These are phyloP conservation scores for Spilarctia lutea DNA, from an alignment of 2,888 invertebrate genomes.

Conservation along the genomic window DNA sequence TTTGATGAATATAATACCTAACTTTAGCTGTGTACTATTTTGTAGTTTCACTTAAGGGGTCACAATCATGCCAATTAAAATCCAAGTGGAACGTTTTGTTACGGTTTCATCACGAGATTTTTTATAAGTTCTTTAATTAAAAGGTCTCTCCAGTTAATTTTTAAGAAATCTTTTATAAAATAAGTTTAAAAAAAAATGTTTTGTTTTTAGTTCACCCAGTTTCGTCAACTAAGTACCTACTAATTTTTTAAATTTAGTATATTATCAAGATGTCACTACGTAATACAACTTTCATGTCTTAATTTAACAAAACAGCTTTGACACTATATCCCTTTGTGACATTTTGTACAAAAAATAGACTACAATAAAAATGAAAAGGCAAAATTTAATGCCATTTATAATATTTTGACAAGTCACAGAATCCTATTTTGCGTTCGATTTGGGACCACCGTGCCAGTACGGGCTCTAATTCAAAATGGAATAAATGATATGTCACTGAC, in stretches of 20 bases:
- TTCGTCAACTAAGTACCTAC: background rate
- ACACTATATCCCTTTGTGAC: constrained; percentile 29
- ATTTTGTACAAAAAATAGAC: constrained; percentile 36
- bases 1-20: background rate
- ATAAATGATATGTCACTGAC: constrained; percentile 79
- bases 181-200: background rate
- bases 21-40: background rate
- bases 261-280: constrained; percentile 26
- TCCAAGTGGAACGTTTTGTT: too few species aligned
- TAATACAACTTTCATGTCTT: constrained; percentile 43
- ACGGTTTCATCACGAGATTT: background rate
- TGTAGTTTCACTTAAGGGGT: background rate
- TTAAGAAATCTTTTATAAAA: background rate
- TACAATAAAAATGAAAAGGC: constrained; percentile 58
- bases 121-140: background rate
- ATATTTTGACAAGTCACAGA: constrained; percentile 76
- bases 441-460: constrained; percentile 73
- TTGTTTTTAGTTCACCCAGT: background rate
- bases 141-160: background rate
- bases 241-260: background rate
- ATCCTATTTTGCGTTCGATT: constrained; percentile 45
- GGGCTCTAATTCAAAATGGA: constrained; percentile 67
- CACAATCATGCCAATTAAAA: background rate
- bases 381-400: constrained; percentile 70
- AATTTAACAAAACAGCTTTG: constrained; percentile 26